These are phyloP conservation scores for Drosophila fulvimacula DNA, from an alignment of 2,888 invertebrate genomes.

Conservation along the genomic window DNA sequence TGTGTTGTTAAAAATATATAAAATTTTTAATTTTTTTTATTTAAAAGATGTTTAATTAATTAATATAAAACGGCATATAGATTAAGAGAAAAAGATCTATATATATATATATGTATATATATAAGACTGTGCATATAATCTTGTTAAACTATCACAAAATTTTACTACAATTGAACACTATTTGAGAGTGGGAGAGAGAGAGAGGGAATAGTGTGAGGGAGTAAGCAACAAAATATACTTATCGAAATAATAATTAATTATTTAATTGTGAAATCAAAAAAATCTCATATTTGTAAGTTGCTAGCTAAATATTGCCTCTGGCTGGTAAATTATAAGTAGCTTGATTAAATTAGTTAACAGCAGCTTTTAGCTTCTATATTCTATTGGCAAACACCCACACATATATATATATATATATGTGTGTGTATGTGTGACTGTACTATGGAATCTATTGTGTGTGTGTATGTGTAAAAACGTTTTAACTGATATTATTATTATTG, in stretches of 20 bases:
- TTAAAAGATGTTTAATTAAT: neutral
- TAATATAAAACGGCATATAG: conserved; percentile 4
- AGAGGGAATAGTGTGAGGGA: neutral
- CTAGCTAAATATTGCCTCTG: conserved; percentile 37
- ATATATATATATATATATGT: no score
- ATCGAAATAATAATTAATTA: neutral
- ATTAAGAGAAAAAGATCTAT: conserved; percentile 9
- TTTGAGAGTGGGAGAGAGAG: conserved; percentile 11
- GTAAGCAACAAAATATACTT: neutral
- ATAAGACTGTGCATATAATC: conserved; percentile 37
- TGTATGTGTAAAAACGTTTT: conserved; percentile 9
- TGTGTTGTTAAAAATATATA: conserved; percentile 13
- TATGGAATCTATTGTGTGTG: conserved; percentile 16
- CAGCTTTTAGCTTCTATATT: conserved; percentile 56
- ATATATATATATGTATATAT: conserved; percentile 17
- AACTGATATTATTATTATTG: conserved; percentile 10
- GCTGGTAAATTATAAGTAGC: conserved; percentile 43
- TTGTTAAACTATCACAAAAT: conserved; percentile 67
- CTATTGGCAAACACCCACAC: conserved; percentile 56
- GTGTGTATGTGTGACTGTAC: conserved; percentile 14
- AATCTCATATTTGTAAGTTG: conserved; percentile 5
- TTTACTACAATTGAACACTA: conserved; percentile 67
- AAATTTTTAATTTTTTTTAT: neutral
- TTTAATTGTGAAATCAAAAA: conserved; percentile 3
- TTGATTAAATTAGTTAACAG: conserved; percentile 43